These are phyloP conservation scores for Bradysia coprophila DNA, from an alignment of 1,140 invertebrate genomes.

Conservation along the genomic window DNA sequence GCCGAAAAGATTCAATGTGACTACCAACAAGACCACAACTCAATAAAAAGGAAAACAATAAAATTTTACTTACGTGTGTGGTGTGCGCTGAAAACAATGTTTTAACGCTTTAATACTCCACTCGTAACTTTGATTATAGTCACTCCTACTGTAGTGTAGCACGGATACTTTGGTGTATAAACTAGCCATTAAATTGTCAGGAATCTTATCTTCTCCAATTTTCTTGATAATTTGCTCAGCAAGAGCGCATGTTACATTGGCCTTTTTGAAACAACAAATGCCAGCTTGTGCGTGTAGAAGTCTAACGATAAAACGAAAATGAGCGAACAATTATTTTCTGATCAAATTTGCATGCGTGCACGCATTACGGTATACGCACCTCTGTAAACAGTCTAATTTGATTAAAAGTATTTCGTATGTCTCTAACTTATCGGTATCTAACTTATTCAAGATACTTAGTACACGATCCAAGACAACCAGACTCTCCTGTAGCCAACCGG, in stretches of 20 bases:
- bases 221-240: constrained; percentile 8
- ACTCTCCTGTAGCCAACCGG: constrained; percentile 64
- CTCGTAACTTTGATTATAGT: constrained; percentile 54
- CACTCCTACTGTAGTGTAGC: constrained; percentile 59
- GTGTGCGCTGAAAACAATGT: constrained; percentile 36
- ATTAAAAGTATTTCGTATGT: constrained; percentile 26
- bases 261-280: constrained; percentile 56
- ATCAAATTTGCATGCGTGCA: background rate
- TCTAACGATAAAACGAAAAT: constrained; percentile 27
- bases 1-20: no score
- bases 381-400: constrained; percentile 53
- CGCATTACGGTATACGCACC: constrained; percentile 26
- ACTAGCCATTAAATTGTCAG: constrained; percentile 32
- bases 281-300: constrained; percentile 60
- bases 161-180: constrained; percentile 63
- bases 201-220: constrained; percentile 7
- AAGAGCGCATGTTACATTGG: constrained; percentile 16
- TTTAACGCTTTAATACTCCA: constrained; percentile 56
- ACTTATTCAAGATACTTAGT: constrained; percentile 40
- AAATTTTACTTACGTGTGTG: constrained; percentile 25
- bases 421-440: constrained; percentile 25
- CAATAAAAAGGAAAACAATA: background rate
- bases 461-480: constrained; percentile 43
- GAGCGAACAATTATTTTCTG: background rate
- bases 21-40: no score